phyloP scores from a whole-genome alignment of 2,797 vertebrate genomes.

The Novumbra hubbsi region DNA sequence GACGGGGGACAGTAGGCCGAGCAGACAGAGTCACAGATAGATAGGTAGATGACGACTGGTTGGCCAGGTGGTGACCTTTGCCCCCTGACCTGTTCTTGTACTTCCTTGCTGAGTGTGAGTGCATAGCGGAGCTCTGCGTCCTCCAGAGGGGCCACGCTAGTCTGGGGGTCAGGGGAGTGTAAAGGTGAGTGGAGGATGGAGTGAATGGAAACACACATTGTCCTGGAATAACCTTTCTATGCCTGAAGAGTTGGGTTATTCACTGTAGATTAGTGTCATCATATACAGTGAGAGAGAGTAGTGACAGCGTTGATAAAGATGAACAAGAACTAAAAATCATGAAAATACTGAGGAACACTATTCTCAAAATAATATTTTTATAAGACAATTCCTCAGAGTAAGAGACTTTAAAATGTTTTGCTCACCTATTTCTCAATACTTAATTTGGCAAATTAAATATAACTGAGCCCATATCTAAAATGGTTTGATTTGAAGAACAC shows the following conservation, averaged over 20 bases:
- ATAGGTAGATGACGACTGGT: slow-evolving; percentile 51
- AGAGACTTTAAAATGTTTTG: no score
- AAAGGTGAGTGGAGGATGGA: slow-evolving; percentile 56
- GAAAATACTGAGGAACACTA: no score
- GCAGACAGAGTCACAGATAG: slow-evolving; percentile 52
- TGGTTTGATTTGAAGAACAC: no score
- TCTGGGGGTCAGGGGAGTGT: slow-evolving; percentile 68
- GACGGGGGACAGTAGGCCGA: slow-evolving; percentile 30
- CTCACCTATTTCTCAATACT: no score
- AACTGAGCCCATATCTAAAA: no score
- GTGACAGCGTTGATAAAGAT: no score
- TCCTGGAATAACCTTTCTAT: slow-evolving; percentile 24
- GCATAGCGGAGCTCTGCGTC: slow-evolving; percentile 90
- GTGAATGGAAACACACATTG: slow-evolving; percentile 35
- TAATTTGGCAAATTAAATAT: no score
- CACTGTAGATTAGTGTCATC: not conserved
- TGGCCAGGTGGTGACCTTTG: slow-evolving; percentile 60
- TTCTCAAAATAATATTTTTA: no score
- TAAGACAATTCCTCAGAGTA: no score
- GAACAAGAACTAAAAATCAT: no score
- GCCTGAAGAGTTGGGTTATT: not conserved
- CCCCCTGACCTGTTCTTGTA: slow-evolving; percentile 89
- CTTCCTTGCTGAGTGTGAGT: slow-evolving; percentile 90
- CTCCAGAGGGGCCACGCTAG: slow-evolving; percentile 72
- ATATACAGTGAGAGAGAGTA: not conserved